Conservation (phyloP, 2,888 invertebrate genomes). For the Agriopis aurantiaria region DNA sequence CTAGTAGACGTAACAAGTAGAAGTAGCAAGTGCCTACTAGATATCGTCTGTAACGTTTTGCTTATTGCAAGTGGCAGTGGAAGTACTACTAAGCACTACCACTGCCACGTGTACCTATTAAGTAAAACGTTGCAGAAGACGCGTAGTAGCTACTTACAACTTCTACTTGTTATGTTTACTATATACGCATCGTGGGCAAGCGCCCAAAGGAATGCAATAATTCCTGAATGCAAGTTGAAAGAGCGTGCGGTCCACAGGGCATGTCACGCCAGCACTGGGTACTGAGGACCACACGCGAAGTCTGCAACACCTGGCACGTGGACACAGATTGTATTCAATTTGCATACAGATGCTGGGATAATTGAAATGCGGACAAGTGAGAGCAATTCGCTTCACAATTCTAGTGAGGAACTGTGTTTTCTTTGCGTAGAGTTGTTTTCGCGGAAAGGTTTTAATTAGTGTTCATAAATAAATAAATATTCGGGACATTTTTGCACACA, state of each 20-base stretch:
- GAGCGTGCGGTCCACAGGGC: neutral
- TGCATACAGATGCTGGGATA: constrained; percentile 4
- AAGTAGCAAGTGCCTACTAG: no score
- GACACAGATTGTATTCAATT: neutral
- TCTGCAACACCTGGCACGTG: neutral
- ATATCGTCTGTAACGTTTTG: no score
- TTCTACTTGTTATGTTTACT: no score
- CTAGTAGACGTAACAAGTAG: no score
- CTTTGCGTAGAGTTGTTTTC: neutral
- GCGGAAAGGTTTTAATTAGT: neutral
- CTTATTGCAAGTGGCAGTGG: no score
- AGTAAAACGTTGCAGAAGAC: no score
- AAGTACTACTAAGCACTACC: no score
- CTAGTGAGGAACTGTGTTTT: neutral
- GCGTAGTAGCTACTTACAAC: no score
- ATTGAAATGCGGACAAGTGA: neutral
- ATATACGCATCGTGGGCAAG: no score
- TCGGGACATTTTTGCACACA: no score
- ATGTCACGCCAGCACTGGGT: neutral
- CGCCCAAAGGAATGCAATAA: neutral
- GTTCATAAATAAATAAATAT: no score
- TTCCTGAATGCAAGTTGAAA: neutral
- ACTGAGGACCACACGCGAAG: neutral
- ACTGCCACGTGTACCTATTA: no score
- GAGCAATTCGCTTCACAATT: neutral